A percentile compares a stretch with the other conserved stretches of the same genome.
Conservation (phyloP, 1,140 invertebrate species). For the Bombus picipes region DNA sequence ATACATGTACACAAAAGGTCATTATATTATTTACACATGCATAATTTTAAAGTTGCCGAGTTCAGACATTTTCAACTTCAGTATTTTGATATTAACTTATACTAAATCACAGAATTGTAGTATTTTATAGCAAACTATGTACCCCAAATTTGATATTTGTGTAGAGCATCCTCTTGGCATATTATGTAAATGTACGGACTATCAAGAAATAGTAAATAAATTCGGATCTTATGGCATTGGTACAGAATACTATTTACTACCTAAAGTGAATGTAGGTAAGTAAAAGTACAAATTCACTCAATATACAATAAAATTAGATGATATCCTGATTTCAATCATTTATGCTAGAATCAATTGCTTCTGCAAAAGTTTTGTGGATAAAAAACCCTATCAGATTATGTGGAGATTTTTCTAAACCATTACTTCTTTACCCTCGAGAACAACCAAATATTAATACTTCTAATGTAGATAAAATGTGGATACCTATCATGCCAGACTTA, state of each 20-base stretch:
- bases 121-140: conserved; percentile 17
- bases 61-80: conserved; percentile 31
- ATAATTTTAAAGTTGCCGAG: background rate
- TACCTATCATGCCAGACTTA: conserved; percentile 9
- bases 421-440: conserved; percentile 25
- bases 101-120: conserved; percentile 1
- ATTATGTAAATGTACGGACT: conserved; percentile 51
- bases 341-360: conserved; percentile 43
- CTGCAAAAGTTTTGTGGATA: conserved; percentile 42
- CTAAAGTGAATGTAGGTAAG: conserved; percentile 25
- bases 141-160: conserved; percentile 9
- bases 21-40: background rate
- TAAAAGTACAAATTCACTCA: background rate
- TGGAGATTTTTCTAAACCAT: conserved; percentile 34
- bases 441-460: conserved; percentile 16
- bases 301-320: background rate
- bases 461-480: conserved; percentile 37
- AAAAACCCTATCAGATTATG: conserved; percentile 1
- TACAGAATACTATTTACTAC: conserved; percentile 13
- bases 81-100: conserved; percentile 1
- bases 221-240: conserved; percentile 43
- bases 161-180: conserved; percentile 54
- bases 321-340: background rate
- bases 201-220: conserved; percentile 37
- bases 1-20: background rate